Percentiles rank a stretch among this genome's conserved stretches.
Evolutionary conservation across 2,113 vertebrate genomes (phyloP).

Genomic region (Corythornis madagascariensis): DNA sequence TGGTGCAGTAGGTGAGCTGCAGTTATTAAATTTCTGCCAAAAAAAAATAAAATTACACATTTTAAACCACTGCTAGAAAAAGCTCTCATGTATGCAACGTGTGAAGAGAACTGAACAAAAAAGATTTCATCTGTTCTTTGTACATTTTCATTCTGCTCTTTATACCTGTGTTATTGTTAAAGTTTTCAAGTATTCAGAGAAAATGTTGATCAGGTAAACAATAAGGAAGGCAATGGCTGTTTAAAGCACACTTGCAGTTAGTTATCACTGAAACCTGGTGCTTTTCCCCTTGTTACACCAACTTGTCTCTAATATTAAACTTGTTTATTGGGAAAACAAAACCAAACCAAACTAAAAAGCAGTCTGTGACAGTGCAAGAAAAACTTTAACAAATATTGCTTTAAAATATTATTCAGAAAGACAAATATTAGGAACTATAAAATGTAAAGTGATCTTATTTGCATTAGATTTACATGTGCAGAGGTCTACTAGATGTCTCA

Average conservation of each 20-base stretch:
- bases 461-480: slow-evolving; percentile 80
- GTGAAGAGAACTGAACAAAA: slow-evolving; percentile 69
- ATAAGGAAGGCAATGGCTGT: slow-evolving; percentile 78
- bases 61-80: slow-evolving; percentile 74
- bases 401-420: slow-evolving; percentile 78
- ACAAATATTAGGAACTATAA: slow-evolving; percentile 80
- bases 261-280: slow-evolving; percentile 63
- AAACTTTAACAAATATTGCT: slow-evolving; percentile 79
- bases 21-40: slow-evolving; percentile 72
- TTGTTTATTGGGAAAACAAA: slow-evolving; percentile 55
- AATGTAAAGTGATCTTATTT: slow-evolving; percentile 79
- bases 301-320: slow-evolving; percentile 72
- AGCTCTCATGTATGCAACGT: slow-evolving; percentile 62
- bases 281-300: slow-evolving; percentile 67
- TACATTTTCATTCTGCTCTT: slow-evolving; percentile 73
- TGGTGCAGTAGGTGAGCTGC: slow-evolving; percentile 79
- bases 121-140: slow-evolving; percentile 52
- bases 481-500: slow-evolving; percentile 74
- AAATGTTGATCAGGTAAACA: slow-evolving; percentile 80
- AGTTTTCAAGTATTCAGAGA: slow-evolving; percentile 82
- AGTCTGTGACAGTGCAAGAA: slow-evolving; percentile 77
- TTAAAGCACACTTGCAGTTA: slow-evolving; percentile 71
- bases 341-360: slow-evolving; percentile 63
- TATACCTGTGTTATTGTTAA: slow-evolving; percentile 77
- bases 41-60: slow-evolving; percentile 57